These are phyloP conservation scores for Palaemon carinicauda DNA, from an alignment of 1,140 invertebrate species.

Conservation along the genomic window DNA sequence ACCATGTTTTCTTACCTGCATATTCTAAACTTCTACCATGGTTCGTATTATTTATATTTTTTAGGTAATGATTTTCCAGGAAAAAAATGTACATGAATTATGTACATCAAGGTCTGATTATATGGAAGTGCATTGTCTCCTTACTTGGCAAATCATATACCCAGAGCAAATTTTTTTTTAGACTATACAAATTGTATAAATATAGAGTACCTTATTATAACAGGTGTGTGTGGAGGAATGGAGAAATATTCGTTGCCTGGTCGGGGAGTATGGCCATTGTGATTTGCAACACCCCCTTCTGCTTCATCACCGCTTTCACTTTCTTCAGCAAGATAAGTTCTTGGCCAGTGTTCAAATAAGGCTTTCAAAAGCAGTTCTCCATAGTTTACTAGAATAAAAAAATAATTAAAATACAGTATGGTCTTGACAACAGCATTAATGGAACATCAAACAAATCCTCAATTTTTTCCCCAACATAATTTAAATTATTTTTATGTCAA, in stretches of 20 bases:
- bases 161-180: too few relatives aligned
- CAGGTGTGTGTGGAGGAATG: slow-evolving; percentile 93
- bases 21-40: too few relatives aligned
- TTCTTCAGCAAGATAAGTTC: slow-evolving; percentile 70
- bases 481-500: too few relatives aligned
- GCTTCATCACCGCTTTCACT: slow-evolving; percentile 62
- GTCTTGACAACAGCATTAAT: neutral
- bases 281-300: slow-evolving; percentile 63
- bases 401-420: neutral
- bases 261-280: slow-evolving; percentile 57
- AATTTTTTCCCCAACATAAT: too few relatives aligned
- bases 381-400: slow-evolving; percentile 83
- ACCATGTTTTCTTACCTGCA: too few relatives aligned
- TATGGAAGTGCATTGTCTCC: too few relatives aligned
- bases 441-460: too few relatives aligned
- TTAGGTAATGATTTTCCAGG: too few relatives aligned
- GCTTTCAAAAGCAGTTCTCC: slow-evolving; percentile 93
- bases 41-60: too few relatives aligned
- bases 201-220: slow-evolving; percentile 86
- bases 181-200: neutral
- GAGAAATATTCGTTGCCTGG: slow-evolving; percentile 87
- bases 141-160: too few relatives aligned
- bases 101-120: too few relatives aligned
- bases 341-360: slow-evolving; percentile 94
- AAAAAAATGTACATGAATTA: too few relatives aligned